Evolutionary conservation across 2,888 invertebrate species (phyloP).

Genomic region (Caradrina kadenii): DNA sequence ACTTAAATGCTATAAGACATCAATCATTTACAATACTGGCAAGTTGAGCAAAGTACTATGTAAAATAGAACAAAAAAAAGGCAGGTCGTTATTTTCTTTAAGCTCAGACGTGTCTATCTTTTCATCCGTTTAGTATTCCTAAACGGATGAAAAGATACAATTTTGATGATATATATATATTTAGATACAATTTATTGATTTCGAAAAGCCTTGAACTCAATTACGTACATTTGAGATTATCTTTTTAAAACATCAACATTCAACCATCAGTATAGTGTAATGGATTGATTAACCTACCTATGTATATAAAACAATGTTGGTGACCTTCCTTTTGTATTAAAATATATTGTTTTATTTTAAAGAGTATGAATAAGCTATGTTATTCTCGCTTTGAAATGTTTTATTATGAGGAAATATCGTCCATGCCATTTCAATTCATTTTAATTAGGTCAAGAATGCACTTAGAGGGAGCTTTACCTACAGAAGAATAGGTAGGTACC

Average conservation of each 20-base stretch:
- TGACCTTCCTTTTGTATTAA: not conserved
- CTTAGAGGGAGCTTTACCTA: too few species aligned
- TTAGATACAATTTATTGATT: conserved; percentile 42
- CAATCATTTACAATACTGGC: conserved; percentile 14
- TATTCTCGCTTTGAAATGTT: too few species aligned
- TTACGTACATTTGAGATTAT: conserved; percentile 7
- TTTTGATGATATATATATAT: not conserved
- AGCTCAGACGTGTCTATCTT: not conserved
- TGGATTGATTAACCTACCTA: not conserved
- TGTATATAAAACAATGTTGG: not conserved
- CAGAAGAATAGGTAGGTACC: not conserved
- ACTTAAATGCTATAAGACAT: conserved; percentile 17
- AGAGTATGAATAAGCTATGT: not conserved
- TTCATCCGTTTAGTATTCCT: not conserved
- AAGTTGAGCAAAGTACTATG: not conserved
- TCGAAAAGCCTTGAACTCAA: conserved; percentile 12
- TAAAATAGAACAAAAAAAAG: not conserved
- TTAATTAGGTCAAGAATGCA: conserved; percentile 29
- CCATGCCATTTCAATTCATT: conserved; percentile 14
- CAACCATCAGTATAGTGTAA: not conserved
- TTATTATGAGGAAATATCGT: conserved; percentile 1
- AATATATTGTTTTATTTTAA: conserved; percentile 1
- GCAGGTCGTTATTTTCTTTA: not conserved
- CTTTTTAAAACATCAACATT: conserved; percentile 5
- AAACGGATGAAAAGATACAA: not conserved